A percentile compares a stretch with the other conserved stretches of the same genome.
Evolutionary conservation across 2,888 invertebrate species (phyloP).

Genomic region (Belgica antarctica): DNA sequence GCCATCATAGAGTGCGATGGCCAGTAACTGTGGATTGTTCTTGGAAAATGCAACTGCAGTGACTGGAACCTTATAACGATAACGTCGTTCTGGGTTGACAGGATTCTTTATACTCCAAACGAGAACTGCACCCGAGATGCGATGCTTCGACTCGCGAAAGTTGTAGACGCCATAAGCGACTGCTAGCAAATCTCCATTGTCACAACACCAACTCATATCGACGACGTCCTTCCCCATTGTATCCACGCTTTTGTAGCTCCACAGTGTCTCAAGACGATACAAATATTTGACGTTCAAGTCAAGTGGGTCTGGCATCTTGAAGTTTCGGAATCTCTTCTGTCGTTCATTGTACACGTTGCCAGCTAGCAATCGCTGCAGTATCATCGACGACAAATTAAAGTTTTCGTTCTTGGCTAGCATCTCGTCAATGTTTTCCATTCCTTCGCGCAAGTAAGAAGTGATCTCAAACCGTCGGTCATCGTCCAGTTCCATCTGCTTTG

Average conservation of each 20-base stretch:
- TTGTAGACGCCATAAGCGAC: constrained; percentile 71
- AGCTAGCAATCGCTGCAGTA: constrained; percentile 71
- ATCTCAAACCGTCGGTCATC: constrained; percentile 56
- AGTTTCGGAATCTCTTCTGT: constrained; percentile 70
- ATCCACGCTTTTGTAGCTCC: constrained; percentile 62
- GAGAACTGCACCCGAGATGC: constrained; percentile 64
- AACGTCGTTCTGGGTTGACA: constrained; percentile 59
- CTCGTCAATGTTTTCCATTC: constrained; percentile 46
- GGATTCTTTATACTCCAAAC: constrained; percentile 68
- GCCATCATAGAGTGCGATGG: constrained; percentile 73
- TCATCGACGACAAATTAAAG: constrained; percentile 64
- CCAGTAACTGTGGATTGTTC: constrained; percentile 68
- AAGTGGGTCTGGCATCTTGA: constrained; percentile 62
- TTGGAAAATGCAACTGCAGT: constrained; percentile 70
- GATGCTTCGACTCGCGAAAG: constrained; percentile 56
- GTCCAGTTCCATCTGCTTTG: constrained; percentile 50
- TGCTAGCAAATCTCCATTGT: constrained; percentile 69
- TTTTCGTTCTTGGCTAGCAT: constrained; percentile 47
- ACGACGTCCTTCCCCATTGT: constrained; percentile 61
- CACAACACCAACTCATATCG: constrained; percentile 65
- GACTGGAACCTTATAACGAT: constrained; percentile 63
- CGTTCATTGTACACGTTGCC: constrained; percentile 64
- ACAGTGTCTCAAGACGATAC: constrained; percentile 65
- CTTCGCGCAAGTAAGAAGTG: constrained; percentile 51
- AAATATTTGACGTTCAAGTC: constrained; percentile 64